Percentiles rank a stretch among this genome's conserved stretches.
Conservation (phyloP, 2,888 invertebrate genomes). For the Epirrhoe tristata region DNA sequence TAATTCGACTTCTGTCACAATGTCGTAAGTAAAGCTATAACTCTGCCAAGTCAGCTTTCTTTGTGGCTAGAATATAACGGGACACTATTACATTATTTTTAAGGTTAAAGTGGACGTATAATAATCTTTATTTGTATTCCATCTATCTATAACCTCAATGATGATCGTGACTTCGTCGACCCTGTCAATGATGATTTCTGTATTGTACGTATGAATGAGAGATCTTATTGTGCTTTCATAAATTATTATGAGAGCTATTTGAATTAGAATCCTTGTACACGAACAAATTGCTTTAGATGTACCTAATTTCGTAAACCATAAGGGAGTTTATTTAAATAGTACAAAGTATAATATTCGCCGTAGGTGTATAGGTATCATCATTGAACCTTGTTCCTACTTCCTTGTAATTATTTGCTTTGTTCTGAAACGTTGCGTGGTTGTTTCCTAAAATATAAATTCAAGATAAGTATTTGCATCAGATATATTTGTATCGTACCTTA, state of each 20-base stretch:
- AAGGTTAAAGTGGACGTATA: slow-evolving; percentile 38
- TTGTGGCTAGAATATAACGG: neutral
- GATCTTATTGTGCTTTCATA: slow-evolving; percentile 33
- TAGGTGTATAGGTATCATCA: slow-evolving; percentile 33
- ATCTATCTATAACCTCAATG: slow-evolving; percentile 36
- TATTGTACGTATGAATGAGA: slow-evolving; percentile 27
- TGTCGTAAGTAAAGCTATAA: neutral
- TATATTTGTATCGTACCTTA: slow-evolving; percentile 7
- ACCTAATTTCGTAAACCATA: slow-evolving; percentile 11
- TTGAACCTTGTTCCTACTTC: slow-evolving; percentile 42
- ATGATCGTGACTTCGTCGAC: slow-evolving; percentile 43
- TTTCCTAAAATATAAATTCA: slow-evolving; percentile 25
- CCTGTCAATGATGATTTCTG: slow-evolving; percentile 42
- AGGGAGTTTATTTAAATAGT: slow-evolving; percentile 33
- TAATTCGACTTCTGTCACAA: neutral
- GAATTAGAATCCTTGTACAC: slow-evolving; percentile 13
- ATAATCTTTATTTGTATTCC: slow-evolving; percentile 39
- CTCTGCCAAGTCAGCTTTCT: neutral
- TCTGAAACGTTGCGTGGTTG: slow-evolving; percentile 35
- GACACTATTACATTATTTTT: slow-evolving; percentile 27
- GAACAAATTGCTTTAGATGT: slow-evolving; percentile 16
- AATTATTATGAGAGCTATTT: slow-evolving; percentile 10
- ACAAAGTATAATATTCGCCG: slow-evolving; percentile 15
- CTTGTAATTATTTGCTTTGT: slow-evolving; percentile 42
- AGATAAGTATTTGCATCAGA: slow-evolving; percentile 8